phyloP scores from a whole-genome alignment of 2,888 invertebrate species.

The Leptinotarsa rubiginosa region DNA sequence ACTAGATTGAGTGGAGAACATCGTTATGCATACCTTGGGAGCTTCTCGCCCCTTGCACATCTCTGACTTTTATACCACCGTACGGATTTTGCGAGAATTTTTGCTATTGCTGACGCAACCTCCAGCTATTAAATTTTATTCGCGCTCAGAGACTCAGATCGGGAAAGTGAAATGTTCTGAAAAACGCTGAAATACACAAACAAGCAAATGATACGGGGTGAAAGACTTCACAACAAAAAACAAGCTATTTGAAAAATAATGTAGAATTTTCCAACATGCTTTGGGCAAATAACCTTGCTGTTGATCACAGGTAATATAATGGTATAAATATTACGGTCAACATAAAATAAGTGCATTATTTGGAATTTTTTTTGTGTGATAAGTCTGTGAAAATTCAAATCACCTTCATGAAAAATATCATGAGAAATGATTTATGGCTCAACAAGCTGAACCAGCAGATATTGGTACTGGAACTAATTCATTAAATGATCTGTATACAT shows the following conservation, averaged over 20 bases:
- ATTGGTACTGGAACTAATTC: too few species aligned
- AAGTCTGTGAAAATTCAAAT: too few species aligned
- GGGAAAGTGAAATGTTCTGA: constrained; percentile 19
- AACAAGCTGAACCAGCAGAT: too few species aligned
- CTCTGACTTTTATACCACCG: constrained; percentile 34
- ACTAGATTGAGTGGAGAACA: constrained; percentile 62
- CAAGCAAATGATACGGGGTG: not conserved
- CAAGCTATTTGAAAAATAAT: not conserved
- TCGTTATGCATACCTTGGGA: constrained; percentile 62
- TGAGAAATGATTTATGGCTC: too few species aligned
- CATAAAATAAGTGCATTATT: too few species aligned
- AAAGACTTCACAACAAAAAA: not conserved
- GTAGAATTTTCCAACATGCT: not conserved
- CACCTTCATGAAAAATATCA: too few species aligned
- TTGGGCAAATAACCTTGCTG: too few species aligned
- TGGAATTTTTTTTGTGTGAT: too few species aligned
- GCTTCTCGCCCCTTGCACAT: constrained; percentile 48
- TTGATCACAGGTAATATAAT: too few species aligned
- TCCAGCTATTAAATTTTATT: constrained; percentile 28
- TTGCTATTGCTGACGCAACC: constrained; percentile 28
- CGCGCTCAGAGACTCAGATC: constrained; percentile 1
- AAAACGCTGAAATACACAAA: constrained; percentile 7
- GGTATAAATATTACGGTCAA: too few species aligned
- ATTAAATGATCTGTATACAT: too few species aligned
- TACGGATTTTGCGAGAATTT: constrained; percentile 23